Conservation (phyloP, 2,113 vertebrate genomes). For the Lasiurus borealis region DNA sequence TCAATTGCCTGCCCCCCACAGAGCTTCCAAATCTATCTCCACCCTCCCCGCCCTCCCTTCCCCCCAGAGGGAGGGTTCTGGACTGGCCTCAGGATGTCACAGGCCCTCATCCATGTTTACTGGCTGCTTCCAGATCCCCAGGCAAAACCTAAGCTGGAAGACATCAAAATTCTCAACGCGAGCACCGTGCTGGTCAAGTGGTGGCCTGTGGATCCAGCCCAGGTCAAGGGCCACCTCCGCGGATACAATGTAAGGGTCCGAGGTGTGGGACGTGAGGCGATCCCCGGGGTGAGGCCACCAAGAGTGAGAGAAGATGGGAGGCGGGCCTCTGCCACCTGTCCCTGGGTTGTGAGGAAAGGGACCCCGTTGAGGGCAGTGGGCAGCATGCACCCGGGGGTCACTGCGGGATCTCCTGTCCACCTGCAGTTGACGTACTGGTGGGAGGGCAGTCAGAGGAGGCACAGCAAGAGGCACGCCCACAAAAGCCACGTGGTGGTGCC, state of each 20-base stretch:
- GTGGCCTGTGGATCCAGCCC: slow-evolving; percentile 85
- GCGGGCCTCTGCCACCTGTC: not conserved
- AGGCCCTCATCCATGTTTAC: not conserved
- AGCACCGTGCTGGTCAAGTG: slow-evolving; percentile 90
- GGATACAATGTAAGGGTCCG: slow-evolving; percentile 91
- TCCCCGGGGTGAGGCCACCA: not conserved
- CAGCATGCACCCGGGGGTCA: fast-evolving
- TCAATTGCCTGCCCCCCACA: not conserved
- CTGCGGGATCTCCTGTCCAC: not conserved
- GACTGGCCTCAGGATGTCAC: not conserved
- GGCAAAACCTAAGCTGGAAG: slow-evolving; percentile 88
- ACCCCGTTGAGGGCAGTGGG: not conserved
- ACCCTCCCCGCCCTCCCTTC: fast-evolving
- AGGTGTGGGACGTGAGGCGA: not conserved
- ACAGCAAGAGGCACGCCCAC: slow-evolving; percentile 61
- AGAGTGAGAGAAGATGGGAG: not conserved
- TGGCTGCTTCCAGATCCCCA: slow-evolving; percentile 86
- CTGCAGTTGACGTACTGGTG: slow-evolving; percentile 79
- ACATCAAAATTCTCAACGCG: slow-evolving; percentile 87
- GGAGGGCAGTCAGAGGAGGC: slow-evolving; percentile 78
- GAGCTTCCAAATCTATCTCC: not conserved
- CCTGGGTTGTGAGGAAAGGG: not conserved
- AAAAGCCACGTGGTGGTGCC: slow-evolving; percentile 59
- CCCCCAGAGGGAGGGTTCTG: not conserved
- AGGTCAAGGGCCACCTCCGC: slow-evolving; percentile 91